Base-by-base conservation (phyloP, 1,140 invertebrate species). In the Nilaparvata lugens region DNA sequence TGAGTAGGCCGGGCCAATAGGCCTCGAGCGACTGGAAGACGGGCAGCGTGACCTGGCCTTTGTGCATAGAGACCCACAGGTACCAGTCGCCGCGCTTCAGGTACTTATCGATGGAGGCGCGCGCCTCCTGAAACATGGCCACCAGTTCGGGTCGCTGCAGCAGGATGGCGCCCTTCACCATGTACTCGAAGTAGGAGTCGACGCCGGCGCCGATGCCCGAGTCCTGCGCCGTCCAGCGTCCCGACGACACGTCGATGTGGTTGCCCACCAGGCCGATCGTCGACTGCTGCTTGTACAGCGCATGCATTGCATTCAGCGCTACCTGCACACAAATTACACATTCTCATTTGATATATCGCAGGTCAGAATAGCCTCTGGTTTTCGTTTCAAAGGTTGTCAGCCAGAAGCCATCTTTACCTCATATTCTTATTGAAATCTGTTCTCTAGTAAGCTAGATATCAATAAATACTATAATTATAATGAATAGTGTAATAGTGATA, bases 161-260 rank as follows among this genome's bases (percentile, higher is more conserved):
- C 19, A 91, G 67, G 9, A 89, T 76, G n/a, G 68, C 64, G 18
- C 63, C 65, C 82, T 99, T 99, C 0, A 96, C 95, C 56, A 99
- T 78, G 75, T 99, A 99, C 76, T 99, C 97, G 79, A 94, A 98
- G 71, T 96, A 98, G 0, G 97, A 99, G 75, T 99, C 97, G 9
- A 99, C 89, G 13, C 96, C 97, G 19, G 93, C 93, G 2, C 92
- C 89, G 60, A 87, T 86, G 6, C 94, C 95, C 48, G 94, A 87
- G 77, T 99, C 97, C 28, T 93, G 84, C 3, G 95, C 97, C 13
- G 94, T 97, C 97, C 97, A 99, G 54, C 91, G 83, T 0, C 96
- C 96, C 31, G 87, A 95, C 68, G 89, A 78, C 4, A 98, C 89
- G 74, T 99, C 95, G 31, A 99, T 89, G 73, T 99, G 97, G 75